A percentile compares a stretch with the other conserved stretches of the same genome.
Evolutionary conservation across 2,797 vertebrate species (phyloP).

Genomic region (Calcarius lapponicus): DNA sequence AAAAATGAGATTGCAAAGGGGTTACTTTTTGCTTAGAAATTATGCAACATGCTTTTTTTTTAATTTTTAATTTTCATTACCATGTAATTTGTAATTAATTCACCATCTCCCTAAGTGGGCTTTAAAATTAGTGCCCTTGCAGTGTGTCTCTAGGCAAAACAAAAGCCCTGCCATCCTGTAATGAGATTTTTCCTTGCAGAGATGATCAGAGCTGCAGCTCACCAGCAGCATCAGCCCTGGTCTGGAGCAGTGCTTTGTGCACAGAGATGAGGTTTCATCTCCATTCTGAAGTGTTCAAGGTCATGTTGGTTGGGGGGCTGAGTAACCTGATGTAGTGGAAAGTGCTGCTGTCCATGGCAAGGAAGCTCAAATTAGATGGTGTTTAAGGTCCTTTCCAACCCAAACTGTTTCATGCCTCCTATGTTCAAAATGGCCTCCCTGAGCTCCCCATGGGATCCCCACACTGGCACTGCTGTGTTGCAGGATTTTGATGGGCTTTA

Average conservation of each 20-base stretch:
- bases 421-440: rapidly evolving
- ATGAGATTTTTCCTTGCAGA: neutral
- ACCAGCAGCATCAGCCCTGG: rapidly evolving
- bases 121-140: neutral
- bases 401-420: neutral
- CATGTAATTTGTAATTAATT: neutral
- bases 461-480: neutral
- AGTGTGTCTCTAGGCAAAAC: rapidly evolving
- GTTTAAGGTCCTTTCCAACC: neutral
- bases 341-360: neutral
- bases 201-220: neutral
- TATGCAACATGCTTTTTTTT: neutral
- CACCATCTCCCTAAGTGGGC: neutral
- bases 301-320: neutral
- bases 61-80: neutral
- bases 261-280: neutral
- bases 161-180: neutral
- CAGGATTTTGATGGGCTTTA: neutral
- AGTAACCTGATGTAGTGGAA: neutral
- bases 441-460: rapidly evolving
- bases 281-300: neutral
- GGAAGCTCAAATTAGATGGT: neutral
- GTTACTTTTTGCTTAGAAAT: neutral
- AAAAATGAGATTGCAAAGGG: neutral
- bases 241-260: neutral